Percentiles rank a stretch among this genome's conserved stretches.
These are phyloP conservation scores for Ammospiza caudacuta DNA, from an alignment of 2,113 vertebrate species.

Conservation along the genomic window DNA sequence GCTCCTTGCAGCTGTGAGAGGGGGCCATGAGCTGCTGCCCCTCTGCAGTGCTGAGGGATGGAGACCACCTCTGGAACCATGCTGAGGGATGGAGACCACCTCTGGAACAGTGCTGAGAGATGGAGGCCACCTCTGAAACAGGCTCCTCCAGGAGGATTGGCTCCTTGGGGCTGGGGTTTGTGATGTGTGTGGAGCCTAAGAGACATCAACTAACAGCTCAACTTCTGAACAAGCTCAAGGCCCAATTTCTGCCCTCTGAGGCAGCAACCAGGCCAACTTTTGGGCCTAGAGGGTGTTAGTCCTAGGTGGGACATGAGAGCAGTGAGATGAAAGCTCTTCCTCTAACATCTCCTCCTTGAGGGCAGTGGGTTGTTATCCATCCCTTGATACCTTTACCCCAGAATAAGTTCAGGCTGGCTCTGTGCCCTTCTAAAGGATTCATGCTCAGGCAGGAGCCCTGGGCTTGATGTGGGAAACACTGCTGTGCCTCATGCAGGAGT, in stretches of 20 bases:
- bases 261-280: not conserved
- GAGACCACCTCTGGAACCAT: not conserved
- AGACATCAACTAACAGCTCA: not conserved
- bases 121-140: not conserved
- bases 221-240: not conserved
- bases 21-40: not conserved
- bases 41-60: not conserved
- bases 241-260: not conserved
- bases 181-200: not conserved
- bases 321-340: not conserved
- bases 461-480: not conserved
- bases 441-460: not conserved
- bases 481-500: not conserved
- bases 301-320: not conserved
- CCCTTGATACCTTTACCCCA: not conserved
- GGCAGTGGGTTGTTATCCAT: not conserved
- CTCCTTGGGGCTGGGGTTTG: not conserved
- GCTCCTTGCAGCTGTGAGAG: not conserved
- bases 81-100: not conserved
- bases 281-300: not conserved
- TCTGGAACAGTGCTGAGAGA: not conserved
- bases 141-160: not conserved
- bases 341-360: not conserved
- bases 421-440: not conserved
- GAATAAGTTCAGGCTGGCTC: not conserved